Base-by-base conservation (phyloP, 2,888 invertebrate species). In the Caenorhabditis afra region DNA sequence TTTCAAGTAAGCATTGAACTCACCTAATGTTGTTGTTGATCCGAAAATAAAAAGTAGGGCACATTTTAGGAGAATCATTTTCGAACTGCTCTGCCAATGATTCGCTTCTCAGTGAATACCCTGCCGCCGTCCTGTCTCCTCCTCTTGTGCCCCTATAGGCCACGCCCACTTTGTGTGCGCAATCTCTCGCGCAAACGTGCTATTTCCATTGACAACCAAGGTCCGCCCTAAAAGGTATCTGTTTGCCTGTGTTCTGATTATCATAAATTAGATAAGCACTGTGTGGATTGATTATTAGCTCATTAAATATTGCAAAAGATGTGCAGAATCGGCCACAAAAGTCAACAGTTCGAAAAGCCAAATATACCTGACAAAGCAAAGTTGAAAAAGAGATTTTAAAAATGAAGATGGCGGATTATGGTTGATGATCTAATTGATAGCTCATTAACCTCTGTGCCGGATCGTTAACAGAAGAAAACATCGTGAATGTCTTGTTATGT, bases 81-180 rank as follows among this genome's bases (percentile, higher is more conserved):
- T 55, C 29, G 41, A 55, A 23, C n/a, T 47, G 53, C 50, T 49
- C 39, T 58, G 22, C 35, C 16, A 23, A 14, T 49, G 57, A 11
- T 16, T 68, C 37, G 10, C 64, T 64, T 61, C 61, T 49, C n/a
- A 71, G 59, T 65, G 65, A 65, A 52, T 66, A 52, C 74, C 41
- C 50, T 53, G 45, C 55, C 49, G 29, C 22, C 70, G 44, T 57
- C 35, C 64, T 37, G 52, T 61, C 70, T 61, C 65, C 65, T 58
- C 44, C 55, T 53, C 65, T 52, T 53, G 41, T 62, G 62, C 53
- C 71, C 41, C 62, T 49, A 23, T 53, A 61, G 49, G 50, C 71
- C 61, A 61, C 71, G 71, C 71, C 71, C 45, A 29, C 53, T 47
- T 71, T 71, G 55, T 41, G 64, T 57, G 71, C 70, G 35, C 41